These are phyloP conservation scores for Athetis lepigone DNA, from an alignment of 2,888 invertebrate genomes.

Conservation along the genomic window DNA sequence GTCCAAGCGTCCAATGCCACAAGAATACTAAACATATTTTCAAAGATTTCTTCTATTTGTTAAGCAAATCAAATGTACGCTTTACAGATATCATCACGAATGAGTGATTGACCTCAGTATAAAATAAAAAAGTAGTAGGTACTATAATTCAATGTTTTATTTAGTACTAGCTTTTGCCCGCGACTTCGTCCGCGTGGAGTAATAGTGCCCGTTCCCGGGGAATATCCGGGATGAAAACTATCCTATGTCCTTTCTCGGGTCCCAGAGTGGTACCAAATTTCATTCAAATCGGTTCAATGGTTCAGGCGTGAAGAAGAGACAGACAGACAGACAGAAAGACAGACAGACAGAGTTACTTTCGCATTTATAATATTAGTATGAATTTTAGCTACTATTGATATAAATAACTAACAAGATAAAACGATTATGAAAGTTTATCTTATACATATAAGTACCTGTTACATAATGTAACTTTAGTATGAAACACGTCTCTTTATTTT, in stretches of 20 bases:
- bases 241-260: too few relatives aligned
- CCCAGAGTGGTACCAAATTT: too few relatives aligned
- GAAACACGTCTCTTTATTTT: slow-evolving; percentile 25
- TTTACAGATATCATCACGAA: slow-evolving; percentile 60
- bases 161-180: too few relatives aligned
- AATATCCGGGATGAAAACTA: too few relatives aligned
- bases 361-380: too few relatives aligned
- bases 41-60: slow-evolving; percentile 65
- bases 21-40: slow-evolving; percentile 66
- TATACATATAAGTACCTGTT: slow-evolving; percentile 6
- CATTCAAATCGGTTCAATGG: too few relatives aligned
- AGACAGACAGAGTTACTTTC: too few relatives aligned
- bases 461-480: slow-evolving; percentile 7
- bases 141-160: slow-evolving; percentile 33
- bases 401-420: neutral
- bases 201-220: too few relatives aligned
- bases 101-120: slow-evolving; percentile 59
- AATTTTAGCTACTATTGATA: neutral
- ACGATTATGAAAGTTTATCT: slow-evolving; percentile 3
- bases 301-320: too few relatives aligned
- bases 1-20: slow-evolving; percentile 57
- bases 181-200: too few relatives aligned
- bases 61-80: slow-evolving; percentile 59
- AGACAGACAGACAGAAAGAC: too few relatives aligned
- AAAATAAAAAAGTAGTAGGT: slow-evolving; percentile 25